phyloP scores from a whole-genome alignment of 2,888 invertebrate genomes.

The Nomada ferruginata region DNA sequence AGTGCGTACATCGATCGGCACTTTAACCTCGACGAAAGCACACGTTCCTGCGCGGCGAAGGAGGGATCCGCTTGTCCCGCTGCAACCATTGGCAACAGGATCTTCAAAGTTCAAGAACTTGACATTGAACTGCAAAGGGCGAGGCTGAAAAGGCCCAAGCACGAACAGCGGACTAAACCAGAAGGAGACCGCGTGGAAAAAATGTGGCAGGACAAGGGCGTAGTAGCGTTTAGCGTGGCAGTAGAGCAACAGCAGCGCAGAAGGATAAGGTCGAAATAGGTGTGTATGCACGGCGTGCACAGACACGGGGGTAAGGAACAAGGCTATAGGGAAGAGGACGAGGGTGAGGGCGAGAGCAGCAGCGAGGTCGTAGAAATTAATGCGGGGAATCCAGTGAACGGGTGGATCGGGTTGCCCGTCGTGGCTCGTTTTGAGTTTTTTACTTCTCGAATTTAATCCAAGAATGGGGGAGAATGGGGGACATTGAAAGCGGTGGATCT shows the following conservation, averaged over 20 bases:
- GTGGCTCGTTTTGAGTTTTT: constrained; percentile 70
- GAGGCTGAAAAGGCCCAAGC: constrained; percentile 19
- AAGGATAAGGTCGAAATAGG: constrained; percentile 29
- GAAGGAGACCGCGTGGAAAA: neutral
- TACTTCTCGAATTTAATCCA: constrained; percentile 75
- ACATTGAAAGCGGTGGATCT: constrained; percentile 74
- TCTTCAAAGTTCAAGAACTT: constrained; percentile 30
- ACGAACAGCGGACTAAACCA: neutral
- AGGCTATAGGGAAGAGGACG: constrained; percentile 6
- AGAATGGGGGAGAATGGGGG: constrained; percentile 70
- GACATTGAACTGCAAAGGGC: neutral
- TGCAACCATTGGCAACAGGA: constrained; percentile 55
- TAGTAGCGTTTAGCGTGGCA: constrained; percentile 49
- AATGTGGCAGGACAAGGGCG: constrained; percentile 21
- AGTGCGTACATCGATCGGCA: constrained; percentile 74
- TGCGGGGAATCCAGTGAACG: constrained; percentile 65
- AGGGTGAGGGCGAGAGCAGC: constrained; percentile 11
- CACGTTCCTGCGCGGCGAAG: constrained; percentile 56
- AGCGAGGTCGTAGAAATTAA: constrained; percentile 65
- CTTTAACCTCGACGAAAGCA: constrained; percentile 68
- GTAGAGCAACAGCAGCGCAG: constrained; percentile 34
- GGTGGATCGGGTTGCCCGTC: constrained; percentile 66
- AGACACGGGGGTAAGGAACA: neutral
- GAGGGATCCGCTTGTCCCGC: constrained; percentile 53
- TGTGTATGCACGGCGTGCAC: constrained; percentile 4